Conservation (phyloP, 1,140 invertebrate species). For the Anadara kagoshimensis region DNA sequence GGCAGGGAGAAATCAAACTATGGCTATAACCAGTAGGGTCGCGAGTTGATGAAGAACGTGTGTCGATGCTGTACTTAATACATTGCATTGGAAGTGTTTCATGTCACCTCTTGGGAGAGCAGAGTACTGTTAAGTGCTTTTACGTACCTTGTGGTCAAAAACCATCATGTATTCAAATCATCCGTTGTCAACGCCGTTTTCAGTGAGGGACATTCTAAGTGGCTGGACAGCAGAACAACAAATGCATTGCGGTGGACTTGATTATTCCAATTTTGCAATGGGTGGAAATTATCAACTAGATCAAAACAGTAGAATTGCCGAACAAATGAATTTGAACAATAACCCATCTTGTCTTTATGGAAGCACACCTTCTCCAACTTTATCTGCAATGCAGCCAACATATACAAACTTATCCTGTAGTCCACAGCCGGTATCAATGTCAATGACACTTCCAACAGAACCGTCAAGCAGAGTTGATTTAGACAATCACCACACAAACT, state of each 20-base stretch:
- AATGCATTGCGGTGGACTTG: conserved; percentile 7
- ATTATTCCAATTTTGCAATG: neutral
- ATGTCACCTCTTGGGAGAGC: conserved; percentile 1
- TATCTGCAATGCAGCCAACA: conserved; percentile 1
- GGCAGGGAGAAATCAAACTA: no score
- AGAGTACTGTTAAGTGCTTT: no score
- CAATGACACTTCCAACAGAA: neutral
- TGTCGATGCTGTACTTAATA: no score
- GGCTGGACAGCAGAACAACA: conserved; percentile 5
- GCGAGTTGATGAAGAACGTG: no score
- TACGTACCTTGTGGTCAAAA: no score
- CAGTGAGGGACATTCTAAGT: conserved; percentile 6
- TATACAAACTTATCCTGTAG: conserved; percentile 7
- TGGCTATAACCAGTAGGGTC: no score
- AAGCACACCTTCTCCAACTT: neutral
- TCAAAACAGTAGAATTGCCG: neutral
- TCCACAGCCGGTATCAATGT: conserved; percentile 1
- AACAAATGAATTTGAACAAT: neutral
- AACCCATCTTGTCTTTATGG: conserved; percentile 8
- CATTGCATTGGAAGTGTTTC: conserved; percentile 2
- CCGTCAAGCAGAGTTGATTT: neutral
- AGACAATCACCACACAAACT: neutral
- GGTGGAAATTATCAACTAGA: conserved; percentile 15
- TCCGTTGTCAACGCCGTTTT: neutral
- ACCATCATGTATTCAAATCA: neutral